Conservation (phyloP, 2,888 invertebrate genomes). For the Seira ritae region DNA sequence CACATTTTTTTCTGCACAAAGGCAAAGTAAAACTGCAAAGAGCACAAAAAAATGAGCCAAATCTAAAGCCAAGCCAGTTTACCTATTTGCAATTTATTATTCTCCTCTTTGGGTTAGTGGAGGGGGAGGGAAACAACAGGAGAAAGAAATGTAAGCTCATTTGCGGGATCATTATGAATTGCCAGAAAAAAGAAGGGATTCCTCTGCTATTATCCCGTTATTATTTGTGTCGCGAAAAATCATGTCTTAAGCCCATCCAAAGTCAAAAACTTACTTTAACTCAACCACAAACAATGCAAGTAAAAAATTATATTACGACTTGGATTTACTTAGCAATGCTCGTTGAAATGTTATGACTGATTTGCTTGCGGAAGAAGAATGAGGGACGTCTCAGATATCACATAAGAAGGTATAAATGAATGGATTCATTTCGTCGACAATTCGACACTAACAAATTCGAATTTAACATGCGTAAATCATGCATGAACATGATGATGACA, state of each 20-base stretch:
- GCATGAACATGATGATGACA: conserved; percentile 23
- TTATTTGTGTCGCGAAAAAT: conserved; percentile 23
- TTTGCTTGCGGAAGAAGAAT: background rate
- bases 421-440: too few relatives aligned
- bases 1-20: conserved; percentile 32
- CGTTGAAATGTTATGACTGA: background rate
- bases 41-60: too few relatives aligned
- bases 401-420: background rate
- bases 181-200: conserved; percentile 41
- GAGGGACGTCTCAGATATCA: background rate
- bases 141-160: conserved; percentile 39
- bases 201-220: conserved; percentile 39
- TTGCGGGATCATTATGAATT: conserved; percentile 31
- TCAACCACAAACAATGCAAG: background rate
- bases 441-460: too few relatives aligned
- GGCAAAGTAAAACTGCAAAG: too few relatives aligned
- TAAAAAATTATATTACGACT: too few relatives aligned
- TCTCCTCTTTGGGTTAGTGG: conserved; percentile 35
- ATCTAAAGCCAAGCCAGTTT: background rate
- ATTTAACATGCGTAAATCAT: conserved; percentile 29
- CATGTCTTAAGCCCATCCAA: conserved; percentile 28
- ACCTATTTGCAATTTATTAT: conserved; percentile 23
- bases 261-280: background rate
- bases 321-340: background rate
- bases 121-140: background rate